Evolutionary conservation across 2,113 vertebrate species (phyloP).

Genomic region (Mus spicilegus): DNA sequence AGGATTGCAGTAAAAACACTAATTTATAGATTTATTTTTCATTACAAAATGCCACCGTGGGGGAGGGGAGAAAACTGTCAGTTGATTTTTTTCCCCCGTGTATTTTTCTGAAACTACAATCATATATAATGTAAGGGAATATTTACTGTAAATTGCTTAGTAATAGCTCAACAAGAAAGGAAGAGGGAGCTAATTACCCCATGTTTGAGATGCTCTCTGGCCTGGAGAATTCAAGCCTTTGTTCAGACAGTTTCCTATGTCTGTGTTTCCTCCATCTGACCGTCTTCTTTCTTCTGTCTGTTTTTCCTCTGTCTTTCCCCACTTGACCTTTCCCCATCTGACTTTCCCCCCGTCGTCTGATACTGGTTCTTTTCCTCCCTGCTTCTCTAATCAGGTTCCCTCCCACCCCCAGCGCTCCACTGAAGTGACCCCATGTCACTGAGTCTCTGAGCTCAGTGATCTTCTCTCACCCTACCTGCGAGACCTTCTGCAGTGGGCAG

Average conservation of each 20-base stretch:
- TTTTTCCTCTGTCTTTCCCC: neutral
- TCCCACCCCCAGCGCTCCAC: neutral
- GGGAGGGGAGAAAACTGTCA: neutral
- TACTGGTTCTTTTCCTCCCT: neutral
- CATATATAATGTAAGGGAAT: neutral
- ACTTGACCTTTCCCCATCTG: neutral
- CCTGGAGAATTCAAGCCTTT: neutral
- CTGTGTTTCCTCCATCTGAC: neutral
- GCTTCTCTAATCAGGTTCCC: neutral
- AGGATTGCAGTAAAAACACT: slow-evolving; percentile 26
- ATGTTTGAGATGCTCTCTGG: neutral
- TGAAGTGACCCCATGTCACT: neutral
- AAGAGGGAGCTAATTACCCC: neutral
- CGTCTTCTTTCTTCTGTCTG: neutral
- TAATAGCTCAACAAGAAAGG: neutral
- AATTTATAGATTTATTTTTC: neutral
- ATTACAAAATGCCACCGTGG: neutral
- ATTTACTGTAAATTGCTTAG: neutral
- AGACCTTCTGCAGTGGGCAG: neutral
- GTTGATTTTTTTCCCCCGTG: neutral
- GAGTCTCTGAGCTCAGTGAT: neutral
- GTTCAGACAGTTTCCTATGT: neutral
- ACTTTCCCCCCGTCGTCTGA: neutral
- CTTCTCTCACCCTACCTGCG: neutral
- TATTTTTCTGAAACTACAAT: neutral